Evolutionary conservation across 2,888 invertebrate genomes (phyloP), one percentile per base, ranked within the genome.

Genomic region (Conus canariensis): DNA sequence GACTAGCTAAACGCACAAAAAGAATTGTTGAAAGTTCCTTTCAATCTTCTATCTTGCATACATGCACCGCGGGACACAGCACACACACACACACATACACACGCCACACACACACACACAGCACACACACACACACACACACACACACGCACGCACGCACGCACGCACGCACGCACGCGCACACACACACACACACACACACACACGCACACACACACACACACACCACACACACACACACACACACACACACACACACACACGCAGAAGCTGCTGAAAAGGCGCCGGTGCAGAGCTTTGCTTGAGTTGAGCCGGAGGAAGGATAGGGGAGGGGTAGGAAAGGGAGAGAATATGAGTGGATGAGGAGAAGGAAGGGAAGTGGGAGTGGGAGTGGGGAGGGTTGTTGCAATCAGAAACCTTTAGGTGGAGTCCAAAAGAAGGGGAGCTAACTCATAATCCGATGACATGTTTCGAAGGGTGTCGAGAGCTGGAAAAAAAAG

Each of bases 361-460:
- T 14, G 64, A 64, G 45, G 74, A 74, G 74, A 74, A 22, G 19
- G 74, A 12, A 9, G 19, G n/a, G n/a, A 22, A 74, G 74, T 19
- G 74, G n/a, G 74, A 6, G 74, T 1, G 60, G 16, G 60, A 7
- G 64, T 1, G 64, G 64, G 64, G 64, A 16, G 64, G 64, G 64
- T 22, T 6, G 22, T 14, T 56, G 85, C 80, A 30, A 30, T 30
- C 30, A 30, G 80, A 80, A 30, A 30, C 80, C 80, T 30, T 80
- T 80, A 80, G 30, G 45, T 14, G 80, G 64, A 64, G 16, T 30
- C 80, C 80, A 30, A 14, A 30, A 14, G 74, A 25, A 25, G 88
- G 88, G 88, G 60, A 85, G 88, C 85, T 90, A 90, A 88, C 88
- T 90, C 90, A 90, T 90, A 90, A 90, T 58, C 85, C 70, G 86